phyloP scores from a whole-genome alignment of 2,113 vertebrate genomes.

The Carlito syrichta region DNA sequence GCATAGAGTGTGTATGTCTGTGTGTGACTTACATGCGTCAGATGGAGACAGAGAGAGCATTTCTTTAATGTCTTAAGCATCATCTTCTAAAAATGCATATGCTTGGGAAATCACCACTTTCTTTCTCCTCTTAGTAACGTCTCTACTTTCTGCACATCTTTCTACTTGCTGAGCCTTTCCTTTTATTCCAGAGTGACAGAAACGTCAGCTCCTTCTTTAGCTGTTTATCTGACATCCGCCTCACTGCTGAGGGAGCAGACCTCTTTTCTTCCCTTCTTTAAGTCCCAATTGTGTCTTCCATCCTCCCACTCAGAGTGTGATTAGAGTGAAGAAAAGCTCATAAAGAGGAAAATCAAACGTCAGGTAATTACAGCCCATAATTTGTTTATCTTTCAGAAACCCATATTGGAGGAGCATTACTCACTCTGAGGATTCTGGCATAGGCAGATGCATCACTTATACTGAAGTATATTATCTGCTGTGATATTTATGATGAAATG shows the following conservation, averaged over 20 bases:
- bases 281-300: not conserved
- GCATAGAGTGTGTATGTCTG: not conserved
- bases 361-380: slow-evolving; percentile 63
- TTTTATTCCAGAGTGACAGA: not conserved
- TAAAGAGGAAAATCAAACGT: slow-evolving; percentile 46
- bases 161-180: not conserved
- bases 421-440: slow-evolving; percentile 37
- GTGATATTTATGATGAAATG: slow-evolving; percentile 70
- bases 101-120: not conserved
- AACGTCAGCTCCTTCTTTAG: not conserved
- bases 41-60: not conserved
- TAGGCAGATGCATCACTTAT: slow-evolving; percentile 69
- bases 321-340: slow-evolving; percentile 43
- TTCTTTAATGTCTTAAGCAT: not conserved
- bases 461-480: slow-evolving; percentile 67
- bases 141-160: not conserved
- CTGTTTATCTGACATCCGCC: not conserved
- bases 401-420: slow-evolving; percentile 37
- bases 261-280: not conserved
- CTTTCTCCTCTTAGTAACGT: not conserved
- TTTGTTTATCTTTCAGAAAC: slow-evolving; percentile 65
- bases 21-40: not conserved
- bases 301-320: slow-evolving; percentile 5
- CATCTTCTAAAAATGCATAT: not conserved
- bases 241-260: not conserved